Conservation (phyloP, 2,797 vertebrate species). For the Falco naumanni region DNA sequence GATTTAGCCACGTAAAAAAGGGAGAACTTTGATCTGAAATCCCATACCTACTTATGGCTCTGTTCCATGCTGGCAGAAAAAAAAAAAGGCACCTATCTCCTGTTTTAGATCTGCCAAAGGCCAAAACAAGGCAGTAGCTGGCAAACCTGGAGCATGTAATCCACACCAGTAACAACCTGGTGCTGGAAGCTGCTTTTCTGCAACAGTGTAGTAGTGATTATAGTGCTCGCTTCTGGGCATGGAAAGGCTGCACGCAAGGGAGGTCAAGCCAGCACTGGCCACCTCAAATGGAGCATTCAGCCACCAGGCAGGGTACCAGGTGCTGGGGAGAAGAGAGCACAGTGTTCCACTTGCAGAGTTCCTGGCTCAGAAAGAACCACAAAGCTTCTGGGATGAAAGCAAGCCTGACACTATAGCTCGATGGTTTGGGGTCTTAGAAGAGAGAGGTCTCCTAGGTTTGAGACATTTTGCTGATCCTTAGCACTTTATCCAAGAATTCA, state of each 20-base stretch:
- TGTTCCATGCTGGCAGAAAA: background rate
- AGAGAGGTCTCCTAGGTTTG: background rate
- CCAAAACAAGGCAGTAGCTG: background rate
- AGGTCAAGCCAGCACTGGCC: background rate
- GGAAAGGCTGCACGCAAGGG: accelerated
- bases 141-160: background rate
- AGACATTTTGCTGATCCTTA: background rate
- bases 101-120: background rate
- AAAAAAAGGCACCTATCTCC: background rate
- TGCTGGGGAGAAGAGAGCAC: accelerated
- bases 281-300: background rate
- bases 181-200: background rate
- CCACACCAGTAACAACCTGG: background rate
- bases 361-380: background rate
- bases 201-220: background rate
- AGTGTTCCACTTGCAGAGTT: background rate
- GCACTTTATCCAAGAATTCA: background rate
- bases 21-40: background rate
- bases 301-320: background rate
- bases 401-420: background rate
- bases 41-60: background rate
- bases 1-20: background rate
- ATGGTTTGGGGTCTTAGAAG: background rate
- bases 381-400: background rate
- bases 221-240: background rate